Percentiles rank a stretch among this genome's conserved stretches.
Conservation (phyloP, 2,113 vertebrate species). For the Menidia beryllina region DNA sequence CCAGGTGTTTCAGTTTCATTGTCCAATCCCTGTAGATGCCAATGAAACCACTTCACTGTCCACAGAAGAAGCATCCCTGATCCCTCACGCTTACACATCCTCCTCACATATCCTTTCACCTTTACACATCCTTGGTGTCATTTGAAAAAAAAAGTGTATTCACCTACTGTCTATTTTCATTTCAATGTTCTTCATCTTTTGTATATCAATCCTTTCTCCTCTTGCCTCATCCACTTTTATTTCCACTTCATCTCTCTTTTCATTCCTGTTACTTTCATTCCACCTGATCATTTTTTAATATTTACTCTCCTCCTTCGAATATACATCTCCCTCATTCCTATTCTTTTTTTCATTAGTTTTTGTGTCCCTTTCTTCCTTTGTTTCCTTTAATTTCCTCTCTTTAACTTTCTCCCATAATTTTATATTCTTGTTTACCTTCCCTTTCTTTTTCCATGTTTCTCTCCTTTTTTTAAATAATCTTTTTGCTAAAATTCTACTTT, state of each 20-base stretch:
- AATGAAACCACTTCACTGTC: too few relatives aligned
- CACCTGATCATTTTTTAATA: background rate
- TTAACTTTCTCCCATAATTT: background rate
- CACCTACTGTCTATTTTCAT: background rate
- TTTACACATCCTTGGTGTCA: too few relatives aligned
- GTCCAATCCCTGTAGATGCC: too few relatives aligned
- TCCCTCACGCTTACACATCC: background rate
- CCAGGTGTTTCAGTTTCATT: too few relatives aligned
- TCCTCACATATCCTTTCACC: background rate
- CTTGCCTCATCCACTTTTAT: background rate
- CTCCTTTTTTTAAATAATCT: rapidly evolving
- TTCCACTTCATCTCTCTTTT: background rate
- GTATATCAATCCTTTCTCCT: background rate
- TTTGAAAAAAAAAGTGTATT: too few relatives aligned
- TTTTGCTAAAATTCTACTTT: too few relatives aligned
- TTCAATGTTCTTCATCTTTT: background rate
- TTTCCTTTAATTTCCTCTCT: background rate
- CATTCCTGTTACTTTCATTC: background rate
- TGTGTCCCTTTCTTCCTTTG: background rate
- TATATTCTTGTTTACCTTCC: background rate
- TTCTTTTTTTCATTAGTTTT: background rate
- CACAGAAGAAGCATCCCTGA: background rate
- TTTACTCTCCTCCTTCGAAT: background rate
- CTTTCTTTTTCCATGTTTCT: background rate
- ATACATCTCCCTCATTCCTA: background rate